Evolutionary conservation across 2,113 vertebrate genomes (phyloP).

Genomic region (Silurus asotus): DNA sequence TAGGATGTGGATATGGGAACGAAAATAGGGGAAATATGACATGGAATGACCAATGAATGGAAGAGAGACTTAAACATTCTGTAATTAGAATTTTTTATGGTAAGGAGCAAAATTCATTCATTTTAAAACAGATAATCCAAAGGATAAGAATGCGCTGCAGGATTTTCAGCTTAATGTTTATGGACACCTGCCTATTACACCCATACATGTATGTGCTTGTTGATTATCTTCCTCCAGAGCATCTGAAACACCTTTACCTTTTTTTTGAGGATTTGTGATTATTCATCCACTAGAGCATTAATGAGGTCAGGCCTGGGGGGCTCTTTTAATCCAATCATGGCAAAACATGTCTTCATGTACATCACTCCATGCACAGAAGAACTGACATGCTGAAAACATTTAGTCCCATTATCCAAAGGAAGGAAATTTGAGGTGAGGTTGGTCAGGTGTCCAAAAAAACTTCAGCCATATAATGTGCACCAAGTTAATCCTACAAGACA

Average conservation of each 20-base stretch:
- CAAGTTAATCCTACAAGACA: neutral
- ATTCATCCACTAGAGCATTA: neutral
- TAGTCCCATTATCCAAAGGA: too few relatives aligned
- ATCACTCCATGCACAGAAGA: too few relatives aligned
- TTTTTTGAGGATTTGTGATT: neutral
- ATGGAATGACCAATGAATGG: slow-evolving; percentile 46
- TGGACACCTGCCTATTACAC: neutral
- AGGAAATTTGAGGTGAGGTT: too few relatives aligned
- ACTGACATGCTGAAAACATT: too few relatives aligned
- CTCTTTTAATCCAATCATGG: too few relatives aligned
- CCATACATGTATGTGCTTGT: neutral
- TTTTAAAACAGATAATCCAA: neutral
- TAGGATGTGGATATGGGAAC: neutral
- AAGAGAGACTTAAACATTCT: slow-evolving; percentile 46
- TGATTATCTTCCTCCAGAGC: neutral
- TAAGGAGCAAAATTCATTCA: neutral
- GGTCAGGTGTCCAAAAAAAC: neutral
- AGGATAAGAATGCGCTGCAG: neutral
- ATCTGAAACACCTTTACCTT: neutral
- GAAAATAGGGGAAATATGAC: neutral
- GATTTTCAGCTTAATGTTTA: neutral
- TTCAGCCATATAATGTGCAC: neutral
- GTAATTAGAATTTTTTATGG: neutral
- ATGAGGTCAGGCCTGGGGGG: neutral
- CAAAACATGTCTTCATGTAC: too few relatives aligned